Evolutionary conservation across 2,113 vertebrate genomes (phyloP).

Genomic region (Esox niger): DNA sequence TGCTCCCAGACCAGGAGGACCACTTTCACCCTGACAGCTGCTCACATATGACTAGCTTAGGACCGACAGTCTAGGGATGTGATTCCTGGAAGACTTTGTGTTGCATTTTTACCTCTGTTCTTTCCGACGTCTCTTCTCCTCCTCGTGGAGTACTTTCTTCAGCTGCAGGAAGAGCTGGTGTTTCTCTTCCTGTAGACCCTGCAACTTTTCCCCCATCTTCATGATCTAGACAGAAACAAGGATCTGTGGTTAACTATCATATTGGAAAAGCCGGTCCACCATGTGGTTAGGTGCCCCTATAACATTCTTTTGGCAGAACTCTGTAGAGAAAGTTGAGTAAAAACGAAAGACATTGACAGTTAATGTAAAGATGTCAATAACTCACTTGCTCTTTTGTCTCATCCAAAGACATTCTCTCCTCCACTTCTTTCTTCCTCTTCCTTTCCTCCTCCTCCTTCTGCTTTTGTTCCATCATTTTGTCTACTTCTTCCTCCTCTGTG

Average conservation of each 20-base stretch:
- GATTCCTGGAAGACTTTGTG: neutral
- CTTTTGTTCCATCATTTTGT: slow-evolving; percentile 96
- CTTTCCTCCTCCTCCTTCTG: slow-evolving; percentile 89
- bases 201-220: slow-evolving; percentile 87
- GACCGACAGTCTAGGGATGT: no score
- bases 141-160: slow-evolving; percentile 90
- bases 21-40: no score
- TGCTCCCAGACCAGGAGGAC: no score
- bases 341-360: no score
- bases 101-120: slow-evolving; percentile 88
- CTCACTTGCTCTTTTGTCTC: slow-evolving; percentile 84
- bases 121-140: slow-evolving; percentile 87
- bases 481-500: slow-evolving; percentile 90
- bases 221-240: slow-evolving; percentile 67
- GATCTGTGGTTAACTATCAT: no score
- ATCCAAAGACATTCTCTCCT: slow-evolving; percentile 90
- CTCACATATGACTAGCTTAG: no score
- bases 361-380: no score
- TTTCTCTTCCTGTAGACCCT: slow-evolving; percentile 87
- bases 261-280: no score
- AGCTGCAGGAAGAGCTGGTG: slow-evolving; percentile 90
- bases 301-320: no score
- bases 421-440: slow-evolving; percentile 87
- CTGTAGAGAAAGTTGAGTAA: no score
- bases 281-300: no score